Evolutionary conservation across 2,888 invertebrate genomes (phyloP).

Genomic region (Ceriagrion tenellum): DNA sequence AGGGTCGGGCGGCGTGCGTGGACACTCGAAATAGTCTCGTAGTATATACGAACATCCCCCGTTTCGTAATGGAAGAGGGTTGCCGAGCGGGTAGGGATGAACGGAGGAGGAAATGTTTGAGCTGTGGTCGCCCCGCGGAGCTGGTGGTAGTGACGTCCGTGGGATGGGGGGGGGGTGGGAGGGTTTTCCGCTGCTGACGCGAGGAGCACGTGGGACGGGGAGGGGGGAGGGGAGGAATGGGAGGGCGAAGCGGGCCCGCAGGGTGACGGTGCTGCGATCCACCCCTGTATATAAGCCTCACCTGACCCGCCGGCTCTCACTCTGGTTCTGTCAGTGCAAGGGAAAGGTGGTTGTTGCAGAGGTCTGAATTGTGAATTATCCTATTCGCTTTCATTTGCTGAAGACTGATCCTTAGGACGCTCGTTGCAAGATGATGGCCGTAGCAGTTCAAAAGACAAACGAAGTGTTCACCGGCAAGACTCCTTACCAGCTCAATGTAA

Average conservation of each 20-base stretch:
- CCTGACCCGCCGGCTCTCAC: slow-evolving; percentile 50
- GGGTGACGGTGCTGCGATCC: slow-evolving; percentile 68
- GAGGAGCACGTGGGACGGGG: slow-evolving; percentile 66
- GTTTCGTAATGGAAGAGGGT: too few species aligned
- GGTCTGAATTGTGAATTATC: neutral
- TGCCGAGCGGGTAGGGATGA: too few species aligned
- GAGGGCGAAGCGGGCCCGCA: slow-evolving; percentile 66
- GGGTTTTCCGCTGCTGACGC: slow-evolving; percentile 6
- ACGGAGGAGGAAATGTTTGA: too few species aligned
- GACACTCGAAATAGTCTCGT: too few species aligned
- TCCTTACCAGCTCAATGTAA: slow-evolving; percentile 98
- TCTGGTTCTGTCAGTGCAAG: slow-evolving; percentile 69
- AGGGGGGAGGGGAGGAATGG: neutral
- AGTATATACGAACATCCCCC: too few species aligned
- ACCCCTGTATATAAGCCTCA: slow-evolving; percentile 65
- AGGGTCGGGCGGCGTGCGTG: too few species aligned
- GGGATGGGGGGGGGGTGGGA: slow-evolving; percentile 69
- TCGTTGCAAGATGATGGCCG: slow-evolving; percentile 83
- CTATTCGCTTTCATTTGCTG: slow-evolving; percentile 74
- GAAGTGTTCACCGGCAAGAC: slow-evolving; percentile 98
- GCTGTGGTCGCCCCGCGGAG: too few species aligned
- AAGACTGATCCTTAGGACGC: slow-evolving; percentile 63
- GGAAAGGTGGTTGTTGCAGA: neutral
- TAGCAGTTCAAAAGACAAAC: slow-evolving; percentile 95
- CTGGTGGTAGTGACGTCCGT: too few species aligned